Base-by-base conservation (phyloP, 2,888 invertebrate genomes). In the Volucella zonaria region DNA sequence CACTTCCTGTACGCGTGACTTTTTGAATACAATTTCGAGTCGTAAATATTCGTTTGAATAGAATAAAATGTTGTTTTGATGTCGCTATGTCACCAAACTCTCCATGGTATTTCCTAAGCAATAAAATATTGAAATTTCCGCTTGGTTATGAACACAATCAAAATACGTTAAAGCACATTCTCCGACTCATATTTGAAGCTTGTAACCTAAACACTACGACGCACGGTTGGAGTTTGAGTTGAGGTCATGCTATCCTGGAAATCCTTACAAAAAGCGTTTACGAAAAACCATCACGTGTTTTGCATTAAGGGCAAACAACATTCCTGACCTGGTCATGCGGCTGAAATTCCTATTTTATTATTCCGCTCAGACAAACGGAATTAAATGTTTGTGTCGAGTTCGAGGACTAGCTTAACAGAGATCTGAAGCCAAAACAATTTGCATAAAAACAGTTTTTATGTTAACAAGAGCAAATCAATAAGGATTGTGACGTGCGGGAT, bases 321-420 rank as follows among this genome's bases (percentile, higher is more conserved):
- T 52, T 61, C 59, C 64, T 47, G 23, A 9, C 23, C 59, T 42
- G 61, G 31, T 0, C 42, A 61, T n/a, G 51, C 59, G 45, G 56
- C 43, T 67, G 18, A 18, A 51, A 52, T 42, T 62, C 31, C 47
- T 54, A 38, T 62, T 67, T 67, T 59, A 67, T 76, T 67, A 76
- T 67, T 76, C 76, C 52, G 38, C 67, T 38, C 67, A 43, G 67
- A 67, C 38, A 51, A 42, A 51, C 51, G 59, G 67, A 76, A 67
- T 76, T 51, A 49, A 67, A 76, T 67, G 59, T 67, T 73, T 61
- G 54, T 51, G 56, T 40, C 56, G 18, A 31, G 43, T 54, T 52
- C 31, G 12, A 43, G 18, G 3, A 12, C 8, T 38, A n/a, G 23
- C 38, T 9, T 1, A 12, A 10, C 15, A 18, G 11, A 31, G 6